These are phyloP conservation scores for Eupithecia pulchellata DNA, from an alignment of 2,888 invertebrate species.

Conservation along the genomic window DNA sequence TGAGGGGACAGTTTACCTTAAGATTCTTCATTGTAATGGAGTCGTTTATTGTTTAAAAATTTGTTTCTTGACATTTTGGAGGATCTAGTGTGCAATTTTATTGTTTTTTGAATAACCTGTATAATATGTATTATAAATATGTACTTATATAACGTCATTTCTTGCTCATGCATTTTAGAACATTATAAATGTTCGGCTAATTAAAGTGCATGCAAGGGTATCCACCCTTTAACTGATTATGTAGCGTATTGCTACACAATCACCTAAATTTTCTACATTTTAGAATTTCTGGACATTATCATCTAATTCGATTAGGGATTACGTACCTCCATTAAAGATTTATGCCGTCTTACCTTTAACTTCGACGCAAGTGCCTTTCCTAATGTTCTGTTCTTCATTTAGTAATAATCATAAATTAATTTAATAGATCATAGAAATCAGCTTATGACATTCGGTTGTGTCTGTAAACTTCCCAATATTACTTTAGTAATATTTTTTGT, in stretches of 20 bases:
- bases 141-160: neutral
- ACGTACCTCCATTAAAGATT: neutral
- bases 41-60: constrained; percentile 5
- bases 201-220: neutral
- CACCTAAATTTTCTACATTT: neutral
- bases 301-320: neutral
- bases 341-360: neutral
- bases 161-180: neutral
- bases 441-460: constrained; percentile 55
- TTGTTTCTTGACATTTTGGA: neutral
- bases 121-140: neutral
- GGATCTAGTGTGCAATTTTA: neutral
- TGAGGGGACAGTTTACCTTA: constrained; percentile 44
- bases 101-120: neutral
- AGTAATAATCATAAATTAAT: constrained; percentile 61
- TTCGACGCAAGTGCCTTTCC: constrained; percentile 28
- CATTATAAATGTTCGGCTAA: neutral
- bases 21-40: constrained; percentile 30
- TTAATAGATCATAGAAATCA: constrained; percentile 61
- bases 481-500: constrained; percentile 55
- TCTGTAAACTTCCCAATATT: constrained; percentile 61
- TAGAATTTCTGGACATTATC: neutral
- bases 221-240: neutral
- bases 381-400: constrained; percentile 48
- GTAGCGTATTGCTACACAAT: neutral